Conservation (phyloP, 2,888 invertebrate genomes). For the Erebia epiphron region DNA sequence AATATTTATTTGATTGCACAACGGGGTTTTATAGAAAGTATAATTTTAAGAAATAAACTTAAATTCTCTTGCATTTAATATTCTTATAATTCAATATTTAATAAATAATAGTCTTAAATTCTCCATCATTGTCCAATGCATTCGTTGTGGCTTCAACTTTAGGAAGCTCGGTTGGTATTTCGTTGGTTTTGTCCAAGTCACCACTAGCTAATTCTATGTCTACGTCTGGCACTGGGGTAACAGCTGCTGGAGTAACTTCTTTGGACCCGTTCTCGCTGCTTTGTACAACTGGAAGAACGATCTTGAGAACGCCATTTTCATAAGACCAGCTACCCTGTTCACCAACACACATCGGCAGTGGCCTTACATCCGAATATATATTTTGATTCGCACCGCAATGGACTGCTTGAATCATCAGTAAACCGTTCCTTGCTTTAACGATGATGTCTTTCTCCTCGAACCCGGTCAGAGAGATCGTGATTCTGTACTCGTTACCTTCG, state of each 20-base stretch:
- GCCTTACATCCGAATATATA: constrained; percentile 24
- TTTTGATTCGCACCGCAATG: constrained; percentile 43
- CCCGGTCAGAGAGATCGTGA: constrained; percentile 56
- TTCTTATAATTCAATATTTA: constrained; percentile 2
- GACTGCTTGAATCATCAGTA: constrained; percentile 66
- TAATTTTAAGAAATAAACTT: too few relatives aligned
- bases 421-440: constrained; percentile 65
- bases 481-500: constrained; percentile 58
- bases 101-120: constrained; percentile 60
- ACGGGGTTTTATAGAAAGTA: too few relatives aligned
- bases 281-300: constrained; percentile 21
- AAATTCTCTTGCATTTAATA: too few relatives aligned
- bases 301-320: constrained; percentile 22
- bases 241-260: background rate
- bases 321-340: constrained; percentile 29
- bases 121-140: constrained; percentile 65
- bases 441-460: constrained; percentile 66
- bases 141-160: constrained; percentile 68
- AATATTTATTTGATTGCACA: too few relatives aligned
- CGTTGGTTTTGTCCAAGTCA: constrained; percentile 38
- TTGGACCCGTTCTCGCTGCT: background rate
- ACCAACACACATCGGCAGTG: constrained; percentile 22
- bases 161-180: constrained; percentile 53
- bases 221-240: constrained; percentile 41
- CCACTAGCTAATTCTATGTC: constrained; percentile 53